Evolutionary conservation across 2,888 invertebrate genomes (phyloP).

Genomic region (Tetragonula carbonaria): DNA sequence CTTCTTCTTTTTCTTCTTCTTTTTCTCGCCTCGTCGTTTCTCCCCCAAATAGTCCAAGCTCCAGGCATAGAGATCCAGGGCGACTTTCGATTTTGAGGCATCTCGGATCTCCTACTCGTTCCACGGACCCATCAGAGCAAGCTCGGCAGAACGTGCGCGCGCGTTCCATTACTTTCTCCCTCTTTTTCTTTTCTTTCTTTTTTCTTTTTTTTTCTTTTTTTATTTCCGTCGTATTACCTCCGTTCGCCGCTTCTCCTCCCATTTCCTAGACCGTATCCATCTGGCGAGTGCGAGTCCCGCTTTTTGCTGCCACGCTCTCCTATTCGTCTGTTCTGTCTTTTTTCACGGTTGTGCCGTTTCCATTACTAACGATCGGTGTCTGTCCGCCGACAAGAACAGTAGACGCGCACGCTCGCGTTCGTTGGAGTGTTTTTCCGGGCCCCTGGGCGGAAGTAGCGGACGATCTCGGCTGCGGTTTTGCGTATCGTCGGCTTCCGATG

Average conservation of each 20-base stretch:
- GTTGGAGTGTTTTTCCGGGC: not conserved
- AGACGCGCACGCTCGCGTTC: not conserved
- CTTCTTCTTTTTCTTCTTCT: no score
- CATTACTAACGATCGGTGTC: constrained; percentile 49
- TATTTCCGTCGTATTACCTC: constrained; percentile 44
- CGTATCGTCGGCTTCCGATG: constrained; percentile 58
- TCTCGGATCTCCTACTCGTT: constrained; percentile 6
- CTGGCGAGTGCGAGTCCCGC: constrained; percentile 2
- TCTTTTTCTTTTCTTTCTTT: not conserved
- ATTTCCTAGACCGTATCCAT: constrained; percentile 34
- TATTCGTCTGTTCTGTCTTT: constrained; percentile 32
- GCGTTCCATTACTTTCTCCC: constrained; percentile 61
- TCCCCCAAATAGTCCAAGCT: not conserved
- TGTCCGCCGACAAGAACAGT: constrained; percentile 30
- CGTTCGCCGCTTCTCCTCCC: constrained; percentile 48
- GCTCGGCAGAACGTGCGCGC: constrained; percentile 10
- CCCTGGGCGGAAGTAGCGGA: constrained; percentile 48
- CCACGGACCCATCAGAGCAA: constrained; percentile 28
- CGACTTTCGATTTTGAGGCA: constrained; percentile 9
- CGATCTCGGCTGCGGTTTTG: constrained; percentile 61
- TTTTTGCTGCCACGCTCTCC: constrained; percentile 23
- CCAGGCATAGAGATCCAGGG: not conserved
- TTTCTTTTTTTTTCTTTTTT: constrained; percentile 37
- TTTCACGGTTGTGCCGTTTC: constrained; percentile 45
- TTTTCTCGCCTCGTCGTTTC: not conserved